Evolutionary conservation across 2,113 vertebrate species (phyloP).

Genomic region (Enhydra lutris): DNA sequence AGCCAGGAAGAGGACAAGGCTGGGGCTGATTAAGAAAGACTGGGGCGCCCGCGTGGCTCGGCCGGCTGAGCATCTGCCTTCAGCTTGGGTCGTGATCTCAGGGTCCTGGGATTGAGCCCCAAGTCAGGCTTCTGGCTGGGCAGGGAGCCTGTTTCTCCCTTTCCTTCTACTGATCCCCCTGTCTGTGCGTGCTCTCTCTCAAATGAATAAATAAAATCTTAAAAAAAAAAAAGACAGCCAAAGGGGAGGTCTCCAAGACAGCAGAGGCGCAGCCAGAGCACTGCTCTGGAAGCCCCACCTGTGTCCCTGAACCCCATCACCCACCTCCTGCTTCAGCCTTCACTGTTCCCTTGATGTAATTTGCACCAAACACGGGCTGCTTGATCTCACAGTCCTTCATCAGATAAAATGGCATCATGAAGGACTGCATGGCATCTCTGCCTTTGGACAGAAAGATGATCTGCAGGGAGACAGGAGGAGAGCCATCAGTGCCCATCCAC

Average conservation of each 20-base stretch:
- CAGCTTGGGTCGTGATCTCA: too few relatives aligned
- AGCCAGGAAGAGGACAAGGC: not conserved
- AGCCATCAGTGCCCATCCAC: not conserved
- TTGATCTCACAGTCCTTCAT: constrained; percentile 97
- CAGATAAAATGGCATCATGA: constrained; percentile 98
- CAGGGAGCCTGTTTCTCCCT: too few relatives aligned
- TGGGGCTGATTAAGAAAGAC: not conserved
- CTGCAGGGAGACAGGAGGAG: constrained; percentile 76
- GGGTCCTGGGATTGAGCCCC: too few relatives aligned
- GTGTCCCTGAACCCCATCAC: constrained; percentile 68
- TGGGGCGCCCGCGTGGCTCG: too few relatives aligned
- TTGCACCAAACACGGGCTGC: constrained; percentile 96
- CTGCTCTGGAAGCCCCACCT: not conserved
- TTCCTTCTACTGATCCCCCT: too few relatives aligned
- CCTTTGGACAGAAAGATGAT: constrained; percentile 96
- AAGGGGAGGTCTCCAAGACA: not conserved
- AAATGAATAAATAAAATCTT: too few relatives aligned
- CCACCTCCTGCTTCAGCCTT: constrained; percentile 92
- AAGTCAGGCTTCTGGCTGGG: too few relatives aligned
- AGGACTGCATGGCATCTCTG: constrained; percentile 92
- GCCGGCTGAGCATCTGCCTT: too few relatives aligned
- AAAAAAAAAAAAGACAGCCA: too few relatives aligned
- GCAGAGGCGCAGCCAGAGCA: not conserved
- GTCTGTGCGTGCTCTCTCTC: too few relatives aligned
- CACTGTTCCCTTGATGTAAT: constrained; percentile 94